Conservation (phyloP, 2,113 vertebrate species). For the Patagioenas fasciata region DNA sequence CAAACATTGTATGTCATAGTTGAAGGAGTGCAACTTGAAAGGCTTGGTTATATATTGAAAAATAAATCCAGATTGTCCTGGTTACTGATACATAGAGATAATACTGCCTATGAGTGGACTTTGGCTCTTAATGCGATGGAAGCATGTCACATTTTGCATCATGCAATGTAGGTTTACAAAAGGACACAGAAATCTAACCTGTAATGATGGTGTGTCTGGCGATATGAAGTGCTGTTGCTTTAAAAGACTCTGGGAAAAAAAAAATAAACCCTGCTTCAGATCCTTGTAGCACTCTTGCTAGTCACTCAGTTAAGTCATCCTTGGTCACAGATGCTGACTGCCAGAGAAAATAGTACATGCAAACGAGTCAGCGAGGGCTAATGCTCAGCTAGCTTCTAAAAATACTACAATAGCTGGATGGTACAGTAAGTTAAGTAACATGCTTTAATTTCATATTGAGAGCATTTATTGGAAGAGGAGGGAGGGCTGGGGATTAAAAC, state of each 20-base stretch:
- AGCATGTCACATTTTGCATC: background rate
- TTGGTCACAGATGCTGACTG: background rate
- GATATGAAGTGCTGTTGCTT: background rate
- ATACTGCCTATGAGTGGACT: background rate
- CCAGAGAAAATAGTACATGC: background rate
- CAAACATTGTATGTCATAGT: background rate
- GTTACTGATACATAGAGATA: conserved; percentile 35
- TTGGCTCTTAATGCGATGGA: background rate
- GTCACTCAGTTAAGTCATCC: background rate
- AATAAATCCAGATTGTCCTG: conserved; percentile 46
- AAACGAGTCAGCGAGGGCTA: conserved; percentile 4
- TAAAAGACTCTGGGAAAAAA: background rate
- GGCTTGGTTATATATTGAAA: conserved; percentile 38
- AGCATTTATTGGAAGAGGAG: conserved; percentile 22
- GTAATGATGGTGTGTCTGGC: background rate
- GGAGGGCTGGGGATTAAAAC: conserved; percentile 3
- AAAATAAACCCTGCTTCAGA: background rate
- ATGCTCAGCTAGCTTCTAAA: conserved; percentile 50
- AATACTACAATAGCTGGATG: conserved; percentile 41
- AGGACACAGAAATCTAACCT: background rate
- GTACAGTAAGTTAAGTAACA: conserved; percentile 51
- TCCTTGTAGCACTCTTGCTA: background rate
- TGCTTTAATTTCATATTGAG: conserved; percentile 49
- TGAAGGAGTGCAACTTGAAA: conserved; percentile 38
- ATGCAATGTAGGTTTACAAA: background rate